These are phyloP conservation scores for Steromphala cineraria DNA, from an alignment of 2,888 invertebrate genomes.

Conservation along the genomic window DNA sequence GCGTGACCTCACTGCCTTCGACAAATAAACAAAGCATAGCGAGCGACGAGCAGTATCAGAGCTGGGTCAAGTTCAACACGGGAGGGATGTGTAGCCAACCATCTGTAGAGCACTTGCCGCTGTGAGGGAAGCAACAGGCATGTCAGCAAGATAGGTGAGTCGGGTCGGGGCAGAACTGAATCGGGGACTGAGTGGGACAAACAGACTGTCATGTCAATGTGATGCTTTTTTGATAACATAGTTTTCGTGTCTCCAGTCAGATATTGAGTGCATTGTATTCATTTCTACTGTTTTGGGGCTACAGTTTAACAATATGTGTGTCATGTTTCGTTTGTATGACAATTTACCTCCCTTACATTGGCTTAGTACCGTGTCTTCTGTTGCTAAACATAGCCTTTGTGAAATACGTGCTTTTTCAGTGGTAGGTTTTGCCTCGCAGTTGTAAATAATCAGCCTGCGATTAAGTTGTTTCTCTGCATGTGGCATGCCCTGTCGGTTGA, in stretches of 20 bases:
- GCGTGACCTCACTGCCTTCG: background rate
- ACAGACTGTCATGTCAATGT: no score
- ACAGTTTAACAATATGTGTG: background rate
- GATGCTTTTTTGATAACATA: no score
- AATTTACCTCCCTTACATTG: background rate
- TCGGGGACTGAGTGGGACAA: no score
- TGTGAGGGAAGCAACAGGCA: background rate
- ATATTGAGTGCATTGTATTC: no score
- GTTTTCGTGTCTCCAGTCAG: no score
- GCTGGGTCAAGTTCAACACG: background rate
- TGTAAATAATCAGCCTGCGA: background rate
- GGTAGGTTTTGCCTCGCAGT: no score
- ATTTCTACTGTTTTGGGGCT: no score
- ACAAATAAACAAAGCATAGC: background rate
- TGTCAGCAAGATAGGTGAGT: background rate
- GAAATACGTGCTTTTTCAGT: background rate
- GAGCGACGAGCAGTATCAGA: background rate
- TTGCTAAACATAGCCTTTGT: background rate
- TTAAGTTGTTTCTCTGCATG: background rate
- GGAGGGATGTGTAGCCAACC: background rate
- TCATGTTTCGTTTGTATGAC: background rate
- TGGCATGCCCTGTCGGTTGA: background rate
- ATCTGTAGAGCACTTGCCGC: background rate
- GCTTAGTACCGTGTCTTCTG: background rate
- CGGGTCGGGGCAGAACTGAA: no score